Base-by-base conservation (phyloP, 2,113 vertebrate species). In the Macrotus californicus region DNA sequence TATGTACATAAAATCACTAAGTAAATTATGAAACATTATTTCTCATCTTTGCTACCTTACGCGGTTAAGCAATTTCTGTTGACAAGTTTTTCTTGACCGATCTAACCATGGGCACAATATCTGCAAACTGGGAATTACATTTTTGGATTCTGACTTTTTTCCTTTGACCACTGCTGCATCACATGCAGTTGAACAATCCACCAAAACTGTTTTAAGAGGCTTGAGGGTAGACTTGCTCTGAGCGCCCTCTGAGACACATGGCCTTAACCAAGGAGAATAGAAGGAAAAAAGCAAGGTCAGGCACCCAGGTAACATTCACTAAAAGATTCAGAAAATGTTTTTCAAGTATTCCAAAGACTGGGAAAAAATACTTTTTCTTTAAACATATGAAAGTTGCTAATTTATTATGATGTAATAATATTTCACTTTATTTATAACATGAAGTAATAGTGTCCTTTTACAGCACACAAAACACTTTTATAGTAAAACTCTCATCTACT, bases 31-130 rank as follows among this genome's bases (percentile, higher is more conserved):
- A 80, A 34, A 69, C n/a, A 81, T 69, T 76, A 82, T 83, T 93
- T 94, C 7, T 93, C 43, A 90, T 80, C 50, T 81, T 87, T 64
- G 76, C 59, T 92, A 87, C 31, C 91, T 79, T 95, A 79, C 67
- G 15, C 61, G 39, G 76, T 16, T 82, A 82, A 89, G 54, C 39
- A 79, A 83, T 73, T 72, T 77, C 69, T 86, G 36, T 79, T 87
- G 66, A 79, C 54, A 59, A 86, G 46, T 15, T 92, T 91, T 95
- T 79, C 54, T 86, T 66, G 66, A 92, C 22, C 56, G 83, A 43
- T 85, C 39, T 66, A 94, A 46, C 59, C 16, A 34, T 81, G 21
- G 16, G 2, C 43, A 41, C 14, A 31, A 29, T 34, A 61, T 43
- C 19, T 61, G 10, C 61, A 61, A 34, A 61, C 14, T 61, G 1